Base-by-base conservation (phyloP, 2,797 vertebrate species). In the Sebastes glaucus region DNA sequence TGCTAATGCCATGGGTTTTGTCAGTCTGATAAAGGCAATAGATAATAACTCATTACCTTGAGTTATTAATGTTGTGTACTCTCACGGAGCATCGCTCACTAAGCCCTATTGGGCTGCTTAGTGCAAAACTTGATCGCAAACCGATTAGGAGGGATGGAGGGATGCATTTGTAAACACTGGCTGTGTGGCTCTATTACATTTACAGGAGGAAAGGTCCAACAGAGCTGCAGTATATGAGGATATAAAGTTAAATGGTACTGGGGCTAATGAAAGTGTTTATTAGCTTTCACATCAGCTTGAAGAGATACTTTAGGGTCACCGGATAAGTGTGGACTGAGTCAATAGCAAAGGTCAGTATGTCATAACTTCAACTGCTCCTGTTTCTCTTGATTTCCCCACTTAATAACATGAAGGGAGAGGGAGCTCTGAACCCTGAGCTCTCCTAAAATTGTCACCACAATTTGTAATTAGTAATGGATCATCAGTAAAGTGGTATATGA, bases 21-120 rank as follows among this genome's bases (percentile, higher is more conserved):
- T 87, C 85, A 61, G 72, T 88, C 71, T 74, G 88, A 90, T 92
- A 74, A 88, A 88, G 85, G 77, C 71, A 60, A 59, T 20, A 87
- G 89, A 90, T 91, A 92, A 91, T 86, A 85, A 89, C 55, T 90
- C 68, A 87, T 94, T 93, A 82, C 60, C 74, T 80, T 14, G 68
- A 82, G 69, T 88, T 87, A 88, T 87, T 87, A 87, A 91, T 79
- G 70, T 62, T 74, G 72, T 81, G 79, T 57, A 63, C 65, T 64
- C 59, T 81, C 53, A 59, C 14, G 55, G 69, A 68, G 72, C 66
- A 71, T 82, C 81, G 13, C 35, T 80, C 61, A 71, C 46, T 13
- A 62, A 62, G 64, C 66, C 64, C 59, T 42, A 32, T 25, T 42
- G 42, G 74, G 80, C 71, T 75, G 27, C 74, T 77, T 61, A 32